phyloP scores from a whole-genome alignment of 2,888 invertebrate species.

The Mesodorylaimus sp. region DNA sequence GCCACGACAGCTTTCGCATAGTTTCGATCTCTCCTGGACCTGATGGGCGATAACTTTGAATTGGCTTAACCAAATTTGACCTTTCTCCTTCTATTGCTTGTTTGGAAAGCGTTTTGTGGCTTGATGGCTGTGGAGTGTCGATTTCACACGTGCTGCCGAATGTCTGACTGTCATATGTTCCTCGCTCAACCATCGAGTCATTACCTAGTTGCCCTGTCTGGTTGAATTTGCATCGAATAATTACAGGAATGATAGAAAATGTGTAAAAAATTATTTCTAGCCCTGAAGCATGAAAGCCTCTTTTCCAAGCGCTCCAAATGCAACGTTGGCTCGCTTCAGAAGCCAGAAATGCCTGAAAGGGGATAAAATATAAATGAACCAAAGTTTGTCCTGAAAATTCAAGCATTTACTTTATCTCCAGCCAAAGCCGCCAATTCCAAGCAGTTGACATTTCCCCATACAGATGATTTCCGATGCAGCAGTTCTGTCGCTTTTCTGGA shows the following conservation, averaged over 20 bases:
- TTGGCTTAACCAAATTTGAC: too few species aligned
- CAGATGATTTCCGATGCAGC: not conserved
- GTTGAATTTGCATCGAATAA: slow-evolving; percentile 1
- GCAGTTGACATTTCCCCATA: slow-evolving; percentile 7
- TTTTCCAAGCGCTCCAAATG: slow-evolving; percentile 1
- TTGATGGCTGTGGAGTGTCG: too few species aligned
- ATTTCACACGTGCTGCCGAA: too few species aligned
- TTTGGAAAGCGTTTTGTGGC: too few species aligned
- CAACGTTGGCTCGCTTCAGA: slow-evolving; percentile 25
- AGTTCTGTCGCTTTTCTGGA: not conserved
- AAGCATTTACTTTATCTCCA: slow-evolving; percentile 4
- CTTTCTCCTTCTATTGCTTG: too few species aligned
- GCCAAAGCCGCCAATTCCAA: slow-evolving; percentile 9
- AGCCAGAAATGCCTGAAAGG: slow-evolving; percentile 25
- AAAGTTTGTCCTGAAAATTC: not conserved
- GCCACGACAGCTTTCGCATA: too few species aligned
- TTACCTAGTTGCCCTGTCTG: too few species aligned
- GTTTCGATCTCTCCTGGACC: too few species aligned
- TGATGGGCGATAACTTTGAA: too few species aligned
- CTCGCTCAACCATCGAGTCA: too few species aligned
- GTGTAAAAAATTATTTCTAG: not conserved
- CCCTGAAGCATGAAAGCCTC: slow-evolving; percentile 5
- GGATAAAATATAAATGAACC: not conserved
- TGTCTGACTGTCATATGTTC: too few species aligned
- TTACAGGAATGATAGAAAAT: slow-evolving; percentile 2